Base-by-base conservation (phyloP, 1,140 invertebrate genomes). In the Scylla paramamosain region DNA sequence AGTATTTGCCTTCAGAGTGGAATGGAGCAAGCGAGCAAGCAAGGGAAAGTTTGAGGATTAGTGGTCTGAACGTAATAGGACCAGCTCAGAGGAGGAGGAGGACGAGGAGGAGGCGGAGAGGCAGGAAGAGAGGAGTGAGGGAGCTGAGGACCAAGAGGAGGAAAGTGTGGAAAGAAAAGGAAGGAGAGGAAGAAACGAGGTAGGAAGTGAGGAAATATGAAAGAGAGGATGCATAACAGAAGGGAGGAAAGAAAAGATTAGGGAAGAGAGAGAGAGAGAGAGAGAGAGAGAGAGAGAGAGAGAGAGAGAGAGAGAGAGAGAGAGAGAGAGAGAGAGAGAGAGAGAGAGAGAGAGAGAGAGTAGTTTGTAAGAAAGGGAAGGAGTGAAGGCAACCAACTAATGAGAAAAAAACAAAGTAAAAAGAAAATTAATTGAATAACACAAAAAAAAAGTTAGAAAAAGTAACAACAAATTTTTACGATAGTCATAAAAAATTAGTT, bases 251-350 rank as follows among this genome's bases (percentile, higher is more conserved):
- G 45, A 28, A 91, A 91, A 45, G n/a, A 89, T 39, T 39, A 59
- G 52, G 52, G 16, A 48, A 59, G 52, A 59, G 52, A 59, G 31
- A 88, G 86, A 88, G 29, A 88, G 86, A 88, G 29, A 88, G 52
- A 59, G 12, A 59, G 16, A 59, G 12, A 59, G 52, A 59, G 10
- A 59, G 12, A 59, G 52, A 59, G 12, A 59, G 52, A 59, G 12
- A 59, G 52, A 59, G 29, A 39, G 87, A 89, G 6, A 89, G 32
- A 89, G 39, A 46, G 39, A 45, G 39, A 46, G 32, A 82, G 28
- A 82, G 52, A 32, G 59, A 82, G 59, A 82, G 52, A 39, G 31
- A 32, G 52, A 39, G 52, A n/a, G 31, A 92, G 32, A 45, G n/a
- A 82, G 59, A 92, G 59, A 82, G 59, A 82, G 7, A 82, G 28